Conservation (phyloP, 1,140 invertebrate species). For the Hestina assimilis region DNA sequence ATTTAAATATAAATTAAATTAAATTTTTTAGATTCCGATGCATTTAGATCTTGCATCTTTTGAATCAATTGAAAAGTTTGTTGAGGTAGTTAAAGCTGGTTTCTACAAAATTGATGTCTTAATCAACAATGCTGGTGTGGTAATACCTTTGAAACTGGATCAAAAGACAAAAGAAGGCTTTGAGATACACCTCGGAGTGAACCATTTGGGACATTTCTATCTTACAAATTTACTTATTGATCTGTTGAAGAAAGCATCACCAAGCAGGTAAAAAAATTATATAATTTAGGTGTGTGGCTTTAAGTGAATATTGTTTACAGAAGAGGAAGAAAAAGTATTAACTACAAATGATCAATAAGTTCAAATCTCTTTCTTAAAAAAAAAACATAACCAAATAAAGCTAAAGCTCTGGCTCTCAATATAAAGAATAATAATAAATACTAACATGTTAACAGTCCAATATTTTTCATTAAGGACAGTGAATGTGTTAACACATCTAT, state of each 20-base stretch:
- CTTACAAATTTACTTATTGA: slow-evolving; percentile 88
- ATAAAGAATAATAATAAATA: too few relatives aligned
- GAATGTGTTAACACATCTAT: too few relatives aligned
- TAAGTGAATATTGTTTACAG: neutral
- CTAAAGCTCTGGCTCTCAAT: too few relatives aligned
- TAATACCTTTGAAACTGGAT: slow-evolving; percentile 79
- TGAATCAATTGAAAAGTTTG: slow-evolving; percentile 85
- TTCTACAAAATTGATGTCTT: slow-evolving; percentile 86
- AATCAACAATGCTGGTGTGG: slow-evolving; percentile 94
- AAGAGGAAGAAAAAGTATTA: too few relatives aligned
- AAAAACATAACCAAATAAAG: too few relatives aligned
- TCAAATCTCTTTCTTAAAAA: too few relatives aligned
- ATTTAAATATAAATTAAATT: neutral
- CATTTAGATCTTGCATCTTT: slow-evolving; percentile 85
- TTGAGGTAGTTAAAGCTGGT: slow-evolving; percentile 79
- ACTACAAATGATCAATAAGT: too few relatives aligned
- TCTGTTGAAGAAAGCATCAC: slow-evolving; percentile 75
- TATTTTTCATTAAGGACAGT: too few relatives aligned
- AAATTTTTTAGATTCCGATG: slow-evolving; percentile 81
- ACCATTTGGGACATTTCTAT: slow-evolving; percentile 91
- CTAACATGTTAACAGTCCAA: too few relatives aligned
- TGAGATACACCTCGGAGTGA: slow-evolving; percentile 88
- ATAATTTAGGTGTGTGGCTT: neutral
- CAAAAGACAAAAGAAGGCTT: slow-evolving; percentile 86
- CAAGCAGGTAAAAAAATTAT: slow-evolving; percentile 73